Base-by-base conservation (phyloP, 2,797 vertebrate species). In the Sciaenops ocellatus region DNA sequence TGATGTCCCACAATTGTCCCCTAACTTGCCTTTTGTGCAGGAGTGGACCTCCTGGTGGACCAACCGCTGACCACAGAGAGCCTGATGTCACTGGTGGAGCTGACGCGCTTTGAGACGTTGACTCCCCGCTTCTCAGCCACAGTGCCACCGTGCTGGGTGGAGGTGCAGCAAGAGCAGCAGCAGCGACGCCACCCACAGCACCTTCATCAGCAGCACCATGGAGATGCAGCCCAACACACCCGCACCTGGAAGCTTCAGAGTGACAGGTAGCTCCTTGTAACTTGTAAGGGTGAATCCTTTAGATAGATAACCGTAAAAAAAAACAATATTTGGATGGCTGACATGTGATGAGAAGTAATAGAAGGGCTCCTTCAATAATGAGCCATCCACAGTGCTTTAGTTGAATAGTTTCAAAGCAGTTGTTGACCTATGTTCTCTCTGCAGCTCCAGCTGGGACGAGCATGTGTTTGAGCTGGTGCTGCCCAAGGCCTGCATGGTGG, bases 401-500 rank as follows among this genome's bases (percentile, higher is more conserved):
- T 30, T n/a, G 9, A 51, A n/a, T 34, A 10, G 20, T 62, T 41
- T 22, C 34, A 34, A 18, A 54, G 17, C 15, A 12, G 17, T 22
- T 28, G 9, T 1, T 78, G n/a, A 70, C 8, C 7, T 0, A 0
- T 52, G 2, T 42, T 79, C 4, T 87, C 17, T 80, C 44, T 73
- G 42, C 76, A 96, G 98, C 90, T 97, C 97, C 89, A 99, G 98
- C 92, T 99, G 98, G 98, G 98, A 99, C 55, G 98, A 99, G 84
- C 98, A 99, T 82, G 98, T 99, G 54, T 98, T 99, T 91, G 98
- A 99, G 91, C 91, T 99, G 85, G 98, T 99, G 86, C 94, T 99
- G 24, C 98, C 98, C n/a, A 99, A 99, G 94, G 97, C 98, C 80
- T 99, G 98, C 94, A 98, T 99, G 98, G 98, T 99, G 86, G 98